phyloP scores from a whole-genome alignment of 2,888 invertebrate genomes.

The Zaprionus lineosus region DNA sequence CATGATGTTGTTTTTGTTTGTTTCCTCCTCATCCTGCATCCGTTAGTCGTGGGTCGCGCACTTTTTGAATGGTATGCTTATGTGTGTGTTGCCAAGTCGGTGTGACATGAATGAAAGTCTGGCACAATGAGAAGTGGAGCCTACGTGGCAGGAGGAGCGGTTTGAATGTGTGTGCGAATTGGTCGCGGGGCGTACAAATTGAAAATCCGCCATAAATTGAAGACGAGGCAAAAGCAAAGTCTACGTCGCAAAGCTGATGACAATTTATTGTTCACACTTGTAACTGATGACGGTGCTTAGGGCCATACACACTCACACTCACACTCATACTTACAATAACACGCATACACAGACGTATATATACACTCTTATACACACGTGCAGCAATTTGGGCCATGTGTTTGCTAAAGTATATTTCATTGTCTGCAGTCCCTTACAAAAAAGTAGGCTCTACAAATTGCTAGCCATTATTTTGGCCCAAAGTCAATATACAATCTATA shows the following conservation, averaged over 20 bases:
- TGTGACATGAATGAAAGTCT: conserved; percentile 10
- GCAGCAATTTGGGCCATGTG: conserved; percentile 58
- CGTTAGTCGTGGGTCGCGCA: conserved; percentile 5
- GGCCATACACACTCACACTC: conserved; percentile 40
- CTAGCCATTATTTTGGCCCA: conserved; percentile 67
- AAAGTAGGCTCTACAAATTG: conserved; percentile 76
- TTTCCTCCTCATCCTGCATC: conserved; percentile 1
- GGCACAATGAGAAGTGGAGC: conserved; percentile 12
- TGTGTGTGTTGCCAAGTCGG: conserved; percentile 41
- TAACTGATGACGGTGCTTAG: conserved; percentile 79
- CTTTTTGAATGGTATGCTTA: conserved; percentile 54
- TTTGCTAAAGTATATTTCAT: conserved; percentile 71
- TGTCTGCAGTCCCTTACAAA: conserved; percentile 51
- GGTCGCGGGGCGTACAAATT: conserved; percentile 62
- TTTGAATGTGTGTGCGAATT: conserved; percentile 40
- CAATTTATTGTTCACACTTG: conserved; percentile 79
- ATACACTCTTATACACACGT: conserved; percentile 24
- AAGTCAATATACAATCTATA: conserved; percentile 61
- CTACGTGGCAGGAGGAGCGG: neutral
- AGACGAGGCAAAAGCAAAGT: conserved; percentile 60
- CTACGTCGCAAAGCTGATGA: conserved; percentile 69
- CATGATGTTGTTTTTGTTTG: conserved; percentile 29
- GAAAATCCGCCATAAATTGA: conserved; percentile 79
- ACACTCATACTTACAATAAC: too few species aligned
- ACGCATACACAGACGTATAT: neutral